Conservation (phyloP, 2,113 vertebrate species). For the Anoura caudifer region DNA sequence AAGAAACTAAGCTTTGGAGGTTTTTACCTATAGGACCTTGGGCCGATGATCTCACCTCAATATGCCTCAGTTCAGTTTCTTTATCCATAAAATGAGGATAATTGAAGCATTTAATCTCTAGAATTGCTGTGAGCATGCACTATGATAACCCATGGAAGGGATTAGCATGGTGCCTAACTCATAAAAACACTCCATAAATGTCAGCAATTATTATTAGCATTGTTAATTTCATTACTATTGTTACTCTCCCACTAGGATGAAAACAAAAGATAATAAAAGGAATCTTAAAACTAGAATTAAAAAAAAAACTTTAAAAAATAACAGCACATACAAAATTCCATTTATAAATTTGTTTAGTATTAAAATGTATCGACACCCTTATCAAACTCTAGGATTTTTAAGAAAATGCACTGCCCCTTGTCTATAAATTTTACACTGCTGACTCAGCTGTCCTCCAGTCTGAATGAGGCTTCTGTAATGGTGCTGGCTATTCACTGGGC, state of each 20-base stretch:
- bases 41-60: background rate
- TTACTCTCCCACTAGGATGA: background rate
- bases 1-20: slow-evolving; percentile 2
- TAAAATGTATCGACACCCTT: background rate
- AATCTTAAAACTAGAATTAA: background rate
- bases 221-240: background rate
- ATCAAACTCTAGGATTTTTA: background rate
- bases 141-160: background rate
- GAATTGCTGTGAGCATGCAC: background rate
- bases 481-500: background rate
- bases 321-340: background rate
- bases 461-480: background rate
- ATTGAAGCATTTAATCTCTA: background rate
- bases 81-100: background rate
- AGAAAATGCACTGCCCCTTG: background rate
- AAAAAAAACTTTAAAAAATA: background rate
- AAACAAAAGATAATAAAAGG: background rate
- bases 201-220: background rate
- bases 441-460: background rate
- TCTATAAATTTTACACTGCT: background rate
- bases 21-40: background rate
- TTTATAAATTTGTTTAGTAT: background rate
- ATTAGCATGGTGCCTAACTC: background rate
- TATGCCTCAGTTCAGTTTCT: background rate
- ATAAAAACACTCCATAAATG: background rate